Evolutionary conservation across 1,140 invertebrate species (phyloP).

Genomic region (Drosophila varians): DNA sequence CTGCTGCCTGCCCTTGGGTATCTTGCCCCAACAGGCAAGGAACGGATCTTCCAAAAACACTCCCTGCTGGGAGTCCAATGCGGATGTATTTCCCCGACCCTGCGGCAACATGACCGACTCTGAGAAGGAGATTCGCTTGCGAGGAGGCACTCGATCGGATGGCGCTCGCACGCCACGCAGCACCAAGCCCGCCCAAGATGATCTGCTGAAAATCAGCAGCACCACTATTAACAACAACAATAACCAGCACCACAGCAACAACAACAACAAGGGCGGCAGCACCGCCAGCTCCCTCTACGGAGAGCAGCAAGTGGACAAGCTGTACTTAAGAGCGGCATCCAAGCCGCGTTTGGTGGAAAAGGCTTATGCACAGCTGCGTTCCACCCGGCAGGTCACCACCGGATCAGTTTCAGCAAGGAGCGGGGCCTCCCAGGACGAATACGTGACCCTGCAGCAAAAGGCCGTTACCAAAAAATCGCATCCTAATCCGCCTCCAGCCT

Average conservation of each 20-base stretch:
- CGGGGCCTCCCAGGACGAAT: constrained; percentile 70
- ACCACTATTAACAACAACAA: constrained; percentile 56
- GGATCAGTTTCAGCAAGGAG: constrained; percentile 55
- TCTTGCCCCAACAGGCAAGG: constrained; percentile 84
- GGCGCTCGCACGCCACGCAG: constrained; percentile 84
- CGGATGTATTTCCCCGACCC: constrained; percentile 90
- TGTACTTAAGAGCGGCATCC: constrained; percentile 86
- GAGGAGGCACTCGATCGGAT: constrained; percentile 85
- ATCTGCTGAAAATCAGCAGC: constrained; percentile 83
- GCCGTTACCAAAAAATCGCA: constrained; percentile 43
- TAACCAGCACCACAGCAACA: constrained; percentile 35
- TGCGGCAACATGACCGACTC: constrained; percentile 90
- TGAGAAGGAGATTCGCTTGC: constrained; percentile 86
- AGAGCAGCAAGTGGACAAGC: constrained; percentile 86
- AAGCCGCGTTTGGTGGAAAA: constrained; percentile 80
- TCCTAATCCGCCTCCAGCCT: constrained; percentile 4
- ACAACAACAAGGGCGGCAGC: constrained; percentile 46
- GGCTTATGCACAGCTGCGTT: constrained; percentile 77
- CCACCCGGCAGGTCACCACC: constrained; percentile 65
- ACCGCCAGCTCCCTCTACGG: constrained; percentile 60
- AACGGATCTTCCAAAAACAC: constrained; percentile 78
- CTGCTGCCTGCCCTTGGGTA: constrained; percentile 90
- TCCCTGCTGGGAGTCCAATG: constrained; percentile 91
- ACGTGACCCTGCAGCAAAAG: constrained; percentile 68
- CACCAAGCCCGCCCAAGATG: constrained; percentile 76